Base-by-base conservation (phyloP, 2,797 vertebrate genomes). In the Silurus lanzhouensis region DNA sequence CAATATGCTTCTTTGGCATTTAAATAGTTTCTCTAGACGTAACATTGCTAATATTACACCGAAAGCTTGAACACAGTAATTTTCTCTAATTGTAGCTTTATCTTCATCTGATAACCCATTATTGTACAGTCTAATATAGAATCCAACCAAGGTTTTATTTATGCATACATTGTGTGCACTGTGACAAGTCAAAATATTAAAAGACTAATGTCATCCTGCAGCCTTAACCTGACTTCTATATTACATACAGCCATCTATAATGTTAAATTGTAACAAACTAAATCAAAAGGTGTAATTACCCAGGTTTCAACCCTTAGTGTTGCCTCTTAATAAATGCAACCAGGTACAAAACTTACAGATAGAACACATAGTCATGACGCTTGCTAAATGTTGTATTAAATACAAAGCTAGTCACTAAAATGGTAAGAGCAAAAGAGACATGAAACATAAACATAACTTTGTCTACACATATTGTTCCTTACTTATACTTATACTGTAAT, bases 291-390 rank as follows among this genome's bases (percentile, higher is more conserved):
- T 80, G 60, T 48, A 61, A 71, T 17, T 64, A n/a, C 44, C 31
- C 27, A 17, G n/a, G 20, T 81, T 72, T 25, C 17, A 55, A 64
- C 64, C 57, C 25, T 61, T 58, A 71, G 76, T 5, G 3, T 5
- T 52, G 2, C 27, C 81, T 84, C 64, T 38, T 13, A 55, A 70
- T 27, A 83, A 19, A 70, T 27, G 66, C 17, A 44, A 44, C 46
- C 70, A 77, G 83, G 64, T 78, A 85, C 77, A 70, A 79, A 74
- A 75, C 76, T 86, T 86, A 85, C 82, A 85, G 81, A 79, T 63
- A 52, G n/a, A 9, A 48, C 15, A 84, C 70, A 78, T 58, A 27
- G 57, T 63, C 44, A 80, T 0, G 17, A 9, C 4, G 31, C 12
- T 13, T 48, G 31, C 9, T 46, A 9, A 48, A 13, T 13, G 31